A percentile compares a stretch with the other conserved stretches of the same genome.
Evolutionary conservation across 1,140 invertebrate genomes (phyloP).

Genomic region (Periplaneta americana): DNA sequence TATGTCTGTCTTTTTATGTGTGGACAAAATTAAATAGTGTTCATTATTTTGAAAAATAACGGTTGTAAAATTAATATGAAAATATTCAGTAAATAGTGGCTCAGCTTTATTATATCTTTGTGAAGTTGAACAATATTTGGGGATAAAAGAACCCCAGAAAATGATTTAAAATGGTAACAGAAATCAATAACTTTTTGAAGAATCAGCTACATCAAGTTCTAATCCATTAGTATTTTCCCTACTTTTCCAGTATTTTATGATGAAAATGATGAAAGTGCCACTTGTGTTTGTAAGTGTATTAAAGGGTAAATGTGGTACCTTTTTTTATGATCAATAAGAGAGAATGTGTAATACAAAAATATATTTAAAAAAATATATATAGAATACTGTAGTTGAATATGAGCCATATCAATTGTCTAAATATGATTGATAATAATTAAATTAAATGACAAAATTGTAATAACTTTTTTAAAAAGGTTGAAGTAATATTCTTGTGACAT

Average conservation of each 20-base stretch:
- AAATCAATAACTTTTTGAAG: background rate
- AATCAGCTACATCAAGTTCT: background rate
- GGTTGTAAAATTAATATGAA: background rate
- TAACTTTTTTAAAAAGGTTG: background rate
- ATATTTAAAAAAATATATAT: constrained; percentile 10
- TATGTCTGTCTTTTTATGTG: background rate
- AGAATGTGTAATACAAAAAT: background rate
- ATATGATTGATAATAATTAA: constrained; percentile 8
- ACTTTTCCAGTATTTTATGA: constrained; percentile 19
- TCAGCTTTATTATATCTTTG: background rate
- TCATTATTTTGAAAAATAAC: constrained; percentile 6
- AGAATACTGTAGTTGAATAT: background rate
- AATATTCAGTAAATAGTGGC: background rate
- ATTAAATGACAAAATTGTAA: constrained; percentile 3
- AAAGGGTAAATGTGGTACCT: background rate
- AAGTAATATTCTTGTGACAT: background rate
- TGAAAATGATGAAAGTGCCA: constrained; percentile 17
- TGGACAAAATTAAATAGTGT: constrained; percentile 5
- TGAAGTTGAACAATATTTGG: background rate
- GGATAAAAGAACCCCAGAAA: background rate
- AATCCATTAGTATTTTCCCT: constrained; percentile 4
- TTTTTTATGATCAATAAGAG: background rate
- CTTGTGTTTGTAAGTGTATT: constrained; percentile 1
- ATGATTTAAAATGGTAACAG: background rate
- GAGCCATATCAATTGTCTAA: constrained; percentile 17